These are phyloP conservation scores for Coilia nasus DNA, from an alignment of 2,797 vertebrate species.

Conservation along the genomic window DNA sequence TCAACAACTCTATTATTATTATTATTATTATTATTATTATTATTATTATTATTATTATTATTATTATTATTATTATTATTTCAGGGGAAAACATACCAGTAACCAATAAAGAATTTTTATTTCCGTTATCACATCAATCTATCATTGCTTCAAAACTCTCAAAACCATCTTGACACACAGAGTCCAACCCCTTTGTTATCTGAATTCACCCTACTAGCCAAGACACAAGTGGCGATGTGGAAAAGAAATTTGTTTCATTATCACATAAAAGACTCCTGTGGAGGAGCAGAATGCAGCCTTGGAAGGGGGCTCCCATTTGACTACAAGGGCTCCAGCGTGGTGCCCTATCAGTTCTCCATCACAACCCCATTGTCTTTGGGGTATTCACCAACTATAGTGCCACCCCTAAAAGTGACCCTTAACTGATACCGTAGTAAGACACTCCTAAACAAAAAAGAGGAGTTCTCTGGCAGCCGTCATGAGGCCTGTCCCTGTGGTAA, in stretches of 20 bases:
- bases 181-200: neutral
- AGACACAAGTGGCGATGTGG: conserved; percentile 83
- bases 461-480: neutral
- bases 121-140: too few relatives aligned
- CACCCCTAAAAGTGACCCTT: conserved; percentile 77
- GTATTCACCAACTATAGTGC: conserved; percentile 82
- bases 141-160: neutral
- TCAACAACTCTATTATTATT: neutral
- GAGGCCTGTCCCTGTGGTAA: neutral
- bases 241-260: conserved; percentile 90
- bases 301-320: conserved; percentile 72
- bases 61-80: neutral
- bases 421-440: conserved; percentile 68
- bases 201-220: conserved; percentile 63
- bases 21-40: neutral
- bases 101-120: neutral
- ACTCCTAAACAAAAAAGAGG: neutral
- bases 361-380: conserved; percentile 76
- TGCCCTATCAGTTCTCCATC: conserved; percentile 82
- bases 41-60: neutral
- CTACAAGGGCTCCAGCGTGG: conserved; percentile 79
- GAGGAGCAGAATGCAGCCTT: conserved; percentile 78
- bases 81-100: neutral
- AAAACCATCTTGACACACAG: neutral
- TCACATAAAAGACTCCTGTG: conserved; percentile 87